Conservation (phyloP, 2,888 invertebrate genomes). For the Cerceris rybyensis region DNA sequence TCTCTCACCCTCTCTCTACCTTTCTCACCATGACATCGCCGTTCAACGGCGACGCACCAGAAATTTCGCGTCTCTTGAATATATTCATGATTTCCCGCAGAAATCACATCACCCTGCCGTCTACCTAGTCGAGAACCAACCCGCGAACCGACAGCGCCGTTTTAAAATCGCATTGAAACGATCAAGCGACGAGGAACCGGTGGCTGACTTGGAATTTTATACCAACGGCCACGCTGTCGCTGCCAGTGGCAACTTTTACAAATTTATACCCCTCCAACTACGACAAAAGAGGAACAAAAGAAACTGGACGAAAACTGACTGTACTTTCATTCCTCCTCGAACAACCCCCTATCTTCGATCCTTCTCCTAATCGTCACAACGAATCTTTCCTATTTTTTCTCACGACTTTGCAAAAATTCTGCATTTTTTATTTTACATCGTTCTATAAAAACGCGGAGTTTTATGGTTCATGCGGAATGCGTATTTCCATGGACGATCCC, state of each 20-base stretch:
- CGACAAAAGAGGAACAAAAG: constrained; percentile 8
- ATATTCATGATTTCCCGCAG: constrained; percentile 70
- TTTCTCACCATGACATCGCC: constrained; percentile 25
- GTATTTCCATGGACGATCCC: neutral
- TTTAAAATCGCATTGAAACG: constrained; percentile 63
- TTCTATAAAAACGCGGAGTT: neutral
- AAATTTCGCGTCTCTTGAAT: constrained; percentile 71
- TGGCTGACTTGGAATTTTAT: constrained; percentile 52
- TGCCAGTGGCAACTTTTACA: constrained; percentile 33
- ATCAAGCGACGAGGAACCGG: constrained; percentile 52
- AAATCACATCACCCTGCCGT: constrained; percentile 52
- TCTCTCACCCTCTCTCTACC: constrained; percentile 20
- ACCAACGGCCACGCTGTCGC: constrained; percentile 31
- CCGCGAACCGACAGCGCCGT: constrained; percentile 45
- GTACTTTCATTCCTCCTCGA: no score
- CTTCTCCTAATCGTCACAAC: no score
- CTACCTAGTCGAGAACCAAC: constrained; percentile 19
- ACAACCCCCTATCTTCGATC: no score
- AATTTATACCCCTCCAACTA: constrained; percentile 28
- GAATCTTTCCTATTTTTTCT: no score
- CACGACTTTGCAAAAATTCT: no score
- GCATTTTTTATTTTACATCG: neutral
- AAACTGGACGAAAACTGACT: no score
- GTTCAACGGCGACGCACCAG: constrained; percentile 33
- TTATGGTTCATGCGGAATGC: neutral